A percentile compares a stretch with the other conserved stretches of the same genome.
phyloP scores from a whole-genome alignment of 2,888 invertebrate genomes.

The Lasioglossum zephyrum region DNA sequence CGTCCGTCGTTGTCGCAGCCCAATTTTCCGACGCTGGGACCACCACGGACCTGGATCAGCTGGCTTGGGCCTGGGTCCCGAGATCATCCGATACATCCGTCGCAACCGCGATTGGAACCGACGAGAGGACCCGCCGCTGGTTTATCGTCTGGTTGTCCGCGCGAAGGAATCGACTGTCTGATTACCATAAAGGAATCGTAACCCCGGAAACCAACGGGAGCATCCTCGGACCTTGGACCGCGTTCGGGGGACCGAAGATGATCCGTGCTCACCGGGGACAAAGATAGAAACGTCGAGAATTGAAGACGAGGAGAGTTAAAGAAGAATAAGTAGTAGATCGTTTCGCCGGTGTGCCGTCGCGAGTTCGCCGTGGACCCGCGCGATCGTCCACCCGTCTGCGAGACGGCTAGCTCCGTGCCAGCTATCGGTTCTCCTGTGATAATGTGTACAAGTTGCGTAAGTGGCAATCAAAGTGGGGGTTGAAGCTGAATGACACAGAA shows the following conservation, averaged over 20 bases:
- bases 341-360: slow-evolving; percentile 63
- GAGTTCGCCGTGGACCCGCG: slow-evolving; percentile 36
- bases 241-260: not conserved
- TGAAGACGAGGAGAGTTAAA: slow-evolving; percentile 13
- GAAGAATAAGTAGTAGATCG: not conserved
- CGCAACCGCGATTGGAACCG: slow-evolving; percentile 17
- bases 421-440: slow-evolving; percentile 66
- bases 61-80: slow-evolving; percentile 61
- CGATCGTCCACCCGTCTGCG: slow-evolving; percentile 1
- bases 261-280: not conserved
- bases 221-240: slow-evolving; percentile 2
- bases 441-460: slow-evolving; percentile 76
- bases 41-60: slow-evolving; percentile 63
- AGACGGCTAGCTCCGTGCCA: slow-evolving; percentile 8
- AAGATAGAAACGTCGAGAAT: not conserved
- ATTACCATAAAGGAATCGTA: slow-evolving; percentile 63
- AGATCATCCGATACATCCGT: not conserved
- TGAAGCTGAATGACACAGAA: slow-evolving; percentile 49
- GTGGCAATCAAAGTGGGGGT: slow-evolving; percentile 74
- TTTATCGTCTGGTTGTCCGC: slow-evolving; percentile 56
- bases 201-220: slow-evolving; percentile 17
- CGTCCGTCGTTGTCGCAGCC: slow-evolving; percentile 64
- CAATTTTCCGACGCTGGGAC: slow-evolving; percentile 69
- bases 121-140: slow-evolving; percentile 53
- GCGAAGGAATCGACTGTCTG: slow-evolving; percentile 55